Evolutionary conservation across 2,113 vertebrate genomes (phyloP), one percentile per base, ranked within the genome.

Genomic region (Ardeotis arabs): DNA sequence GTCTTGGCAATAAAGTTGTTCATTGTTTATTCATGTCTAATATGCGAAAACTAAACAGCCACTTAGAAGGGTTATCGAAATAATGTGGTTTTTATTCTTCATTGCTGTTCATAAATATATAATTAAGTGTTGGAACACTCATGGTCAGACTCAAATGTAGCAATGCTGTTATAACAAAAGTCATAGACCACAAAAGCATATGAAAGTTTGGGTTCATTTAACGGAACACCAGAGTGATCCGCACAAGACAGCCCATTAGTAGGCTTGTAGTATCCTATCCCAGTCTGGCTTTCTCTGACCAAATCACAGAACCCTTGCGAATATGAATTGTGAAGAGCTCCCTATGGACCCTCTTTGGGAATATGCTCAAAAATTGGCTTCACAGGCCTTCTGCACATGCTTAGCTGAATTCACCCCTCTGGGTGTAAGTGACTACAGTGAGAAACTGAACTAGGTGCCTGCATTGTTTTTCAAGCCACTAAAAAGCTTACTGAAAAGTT

Each of bases 21-120:
- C 2, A 0, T 88, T 97, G 91, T 97, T 98, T 97, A 95, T 97
- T 95, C 97, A 81, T 90, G 69, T 96, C 94, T 93, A 97, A 94
- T 97, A 96, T 49, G 70, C 79, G 77, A 95, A 97, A 97, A 96
- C 93, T 91, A 90, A 95, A 95, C 88, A 93, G 94, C 64, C 78
- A 79, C 70, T 87, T 62, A 8, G 22, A 93, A 82, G 66, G 93
- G 64, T 96, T 97, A 93, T 70, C 18, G 58, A 63, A 96, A 95
- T 76, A 81, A 75, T 80, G 63, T 78, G 50, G 0, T 1, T 58
- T 95, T 94, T 81, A 66, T 78, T 92, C 83, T 90, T 90, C 77
- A 89, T 60, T 82, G 37, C n/a, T 79, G 29, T 64, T 91, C 80
- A 83, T 83, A 96, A 95, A 87, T 59, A 73, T 19, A 39, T 85